phyloP scores from a whole-genome alignment of 2,797 vertebrate genomes.

The Phoebastria nigripes region DNA sequence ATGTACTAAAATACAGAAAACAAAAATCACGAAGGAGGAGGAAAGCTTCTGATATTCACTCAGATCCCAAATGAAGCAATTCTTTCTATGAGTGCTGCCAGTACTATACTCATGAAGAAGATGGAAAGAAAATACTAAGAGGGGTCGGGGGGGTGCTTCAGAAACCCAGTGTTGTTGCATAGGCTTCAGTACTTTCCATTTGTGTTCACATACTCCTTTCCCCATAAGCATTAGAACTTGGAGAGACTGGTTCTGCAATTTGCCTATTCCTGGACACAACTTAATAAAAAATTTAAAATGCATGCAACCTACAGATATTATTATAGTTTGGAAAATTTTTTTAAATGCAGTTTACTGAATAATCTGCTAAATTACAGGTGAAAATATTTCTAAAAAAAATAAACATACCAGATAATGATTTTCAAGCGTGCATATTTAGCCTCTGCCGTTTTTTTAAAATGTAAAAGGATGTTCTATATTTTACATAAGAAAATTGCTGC shows the following conservation, averaged over 20 bases:
- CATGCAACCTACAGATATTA: neutral
- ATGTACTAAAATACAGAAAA: neutral
- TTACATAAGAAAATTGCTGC: neutral
- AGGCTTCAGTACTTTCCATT: slow-evolving; percentile 16
- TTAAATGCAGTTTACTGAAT: neutral
- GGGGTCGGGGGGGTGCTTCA: neutral
- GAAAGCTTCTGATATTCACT: neutral
- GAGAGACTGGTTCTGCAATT: slow-evolving; percentile 8
- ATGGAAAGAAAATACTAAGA: slow-evolving; percentile 3
- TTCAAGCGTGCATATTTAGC: neutral
- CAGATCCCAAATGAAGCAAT: neutral
- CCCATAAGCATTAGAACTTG: neutral
- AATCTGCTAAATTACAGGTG: neutral
- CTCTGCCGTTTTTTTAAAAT: neutral
- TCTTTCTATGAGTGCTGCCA: neutral
- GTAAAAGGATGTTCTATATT: neutral
- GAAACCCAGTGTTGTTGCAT: neutral
- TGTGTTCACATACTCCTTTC: neutral
- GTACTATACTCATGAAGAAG: neutral
- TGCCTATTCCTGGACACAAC: slow-evolving; percentile 4
- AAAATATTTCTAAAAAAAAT: neutral
- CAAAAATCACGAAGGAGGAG: neutral
- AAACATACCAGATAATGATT: neutral
- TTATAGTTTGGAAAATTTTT: neutral
- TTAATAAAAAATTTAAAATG: neutral